Conservation (phyloP, 2,113 vertebrate genomes). For the Pyxicephalus adspersus region DNA sequence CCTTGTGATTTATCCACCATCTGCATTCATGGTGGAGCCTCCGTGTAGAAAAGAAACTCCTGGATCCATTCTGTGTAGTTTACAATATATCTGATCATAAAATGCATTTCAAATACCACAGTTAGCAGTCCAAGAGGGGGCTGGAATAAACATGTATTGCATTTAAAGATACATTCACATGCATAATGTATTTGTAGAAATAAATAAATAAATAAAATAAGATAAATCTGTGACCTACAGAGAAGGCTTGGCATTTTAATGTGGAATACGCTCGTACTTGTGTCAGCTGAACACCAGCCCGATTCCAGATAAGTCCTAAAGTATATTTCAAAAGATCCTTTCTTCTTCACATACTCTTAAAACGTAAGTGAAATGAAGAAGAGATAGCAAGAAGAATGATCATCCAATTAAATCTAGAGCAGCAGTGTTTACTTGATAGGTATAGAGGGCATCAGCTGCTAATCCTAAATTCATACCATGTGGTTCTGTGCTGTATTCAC, state of each 20-base stretch:
- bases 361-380: too few relatives aligned
- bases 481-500: too few relatives aligned
- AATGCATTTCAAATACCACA: neutral
- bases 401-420: too few relatives aligned
- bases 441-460: too few relatives aligned
- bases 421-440: too few relatives aligned
- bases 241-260: neutral
- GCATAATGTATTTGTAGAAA: neutral
- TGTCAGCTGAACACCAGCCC: neutral
- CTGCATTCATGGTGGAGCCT: constrained; percentile 23
- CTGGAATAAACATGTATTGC: neutral
- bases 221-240: neutral
- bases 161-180: neutral
- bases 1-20: neutral
- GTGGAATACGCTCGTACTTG: constrained; percentile 3
- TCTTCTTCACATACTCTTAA: too few relatives aligned
- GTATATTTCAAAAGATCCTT: neutral
- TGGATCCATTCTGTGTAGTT: neutral
- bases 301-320: neutral
- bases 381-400: too few relatives aligned
- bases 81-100: constrained; percentile 2
- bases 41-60: neutral
- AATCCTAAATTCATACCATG: too few relatives aligned
- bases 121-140: neutral
- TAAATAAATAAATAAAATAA: constrained; percentile 11